These are phyloP conservation scores for Drosophila lacicola DNA, from an alignment of 2,888 invertebrate genomes.

Conservation along the genomic window DNA sequence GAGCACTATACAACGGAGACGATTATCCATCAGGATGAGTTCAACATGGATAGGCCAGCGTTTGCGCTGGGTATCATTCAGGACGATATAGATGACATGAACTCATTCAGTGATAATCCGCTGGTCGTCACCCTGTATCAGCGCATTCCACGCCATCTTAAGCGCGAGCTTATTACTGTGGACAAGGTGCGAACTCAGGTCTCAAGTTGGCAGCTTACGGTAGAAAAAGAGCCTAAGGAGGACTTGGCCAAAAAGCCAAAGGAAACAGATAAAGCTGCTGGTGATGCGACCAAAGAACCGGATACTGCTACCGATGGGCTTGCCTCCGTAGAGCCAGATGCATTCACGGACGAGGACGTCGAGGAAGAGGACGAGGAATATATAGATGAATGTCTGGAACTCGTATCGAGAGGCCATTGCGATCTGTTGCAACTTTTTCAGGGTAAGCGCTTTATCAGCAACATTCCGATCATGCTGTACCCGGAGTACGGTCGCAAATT, in stretches of 20 bases:
- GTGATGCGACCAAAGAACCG: not conserved
- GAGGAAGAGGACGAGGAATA: conserved; percentile 23
- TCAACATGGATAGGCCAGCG: conserved; percentile 58
- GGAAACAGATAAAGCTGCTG: not conserved
- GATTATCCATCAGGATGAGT: conserved; percentile 64
- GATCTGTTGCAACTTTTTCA: conserved; percentile 67
- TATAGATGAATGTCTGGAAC: conserved; percentile 50
- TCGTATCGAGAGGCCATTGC: conserved; percentile 65
- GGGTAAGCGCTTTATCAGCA: conserved; percentile 58
- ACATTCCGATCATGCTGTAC: conserved; percentile 50
- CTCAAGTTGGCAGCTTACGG: not conserved
- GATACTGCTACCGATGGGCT: not conserved
- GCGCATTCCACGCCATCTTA: conserved; percentile 57
- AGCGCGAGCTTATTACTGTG: not conserved
- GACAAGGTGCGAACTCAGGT: not conserved
- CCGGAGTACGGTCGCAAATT: conserved; percentile 40
- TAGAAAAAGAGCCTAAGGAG: not conserved
- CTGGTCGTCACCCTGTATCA: conserved; percentile 71
- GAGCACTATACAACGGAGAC: conserved; percentile 74
- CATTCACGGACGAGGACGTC: not conserved
- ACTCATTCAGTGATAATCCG: conserved; percentile 73
- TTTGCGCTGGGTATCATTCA: conserved; percentile 76
- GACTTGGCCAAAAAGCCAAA: too few relatives aligned
- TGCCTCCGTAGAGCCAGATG: not conserved
- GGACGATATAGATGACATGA: conserved; percentile 77